Base-by-base conservation (phyloP, 2,797 vertebrate genomes). In the Lacerta bilineata region DNA sequence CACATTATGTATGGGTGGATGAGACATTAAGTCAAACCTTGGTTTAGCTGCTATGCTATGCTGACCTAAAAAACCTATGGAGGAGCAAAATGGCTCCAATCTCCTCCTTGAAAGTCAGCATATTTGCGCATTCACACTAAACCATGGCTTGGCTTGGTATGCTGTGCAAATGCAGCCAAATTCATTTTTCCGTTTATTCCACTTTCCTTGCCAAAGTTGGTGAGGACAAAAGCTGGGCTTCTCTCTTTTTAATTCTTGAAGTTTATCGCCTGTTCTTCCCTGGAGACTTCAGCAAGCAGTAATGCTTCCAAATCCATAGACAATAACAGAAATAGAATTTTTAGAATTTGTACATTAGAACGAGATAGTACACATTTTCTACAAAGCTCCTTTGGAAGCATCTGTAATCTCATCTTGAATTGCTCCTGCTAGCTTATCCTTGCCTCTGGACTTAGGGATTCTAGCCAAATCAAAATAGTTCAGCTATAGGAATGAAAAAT, bases 381-480 rank as follows among this genome's bases (percentile, higher is more conserved):
- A 11, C 8, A 75, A 75, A 41, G 27, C 10, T 76, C 25, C 46
- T 46, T 27, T 46, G 75, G 41, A 27, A 43, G 3, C 69, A 72
- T 36, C 69, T 78, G 89, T 88, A 80, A 1, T 33, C 50, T 64
- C 75, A 55, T 55, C 50, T 87, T 55, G 36, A 77, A 43, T 1
- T 0, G 59, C 80, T n/a, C 41, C 79, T 0, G 0, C 36, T 7
- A 8, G 39, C 50, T 93, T 86, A 82, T 27, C 17, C 13, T 11
- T 86, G 61, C 64, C 87, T 87, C 20, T 0, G 2, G 8, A 13
- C 76, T 83, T 8, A 0, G 0, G 0, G 74, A 71, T 75, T 92
- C 87, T 61, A 89, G n/a, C 50, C 72, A 36, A 87, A 90, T 88
- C 55, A 18, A 46, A 50, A 55, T n/a, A 69, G 1, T 39, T 7